Conservation (phyloP, 2,888 invertebrate genomes). For the Metopia argyrocephala region DNA sequence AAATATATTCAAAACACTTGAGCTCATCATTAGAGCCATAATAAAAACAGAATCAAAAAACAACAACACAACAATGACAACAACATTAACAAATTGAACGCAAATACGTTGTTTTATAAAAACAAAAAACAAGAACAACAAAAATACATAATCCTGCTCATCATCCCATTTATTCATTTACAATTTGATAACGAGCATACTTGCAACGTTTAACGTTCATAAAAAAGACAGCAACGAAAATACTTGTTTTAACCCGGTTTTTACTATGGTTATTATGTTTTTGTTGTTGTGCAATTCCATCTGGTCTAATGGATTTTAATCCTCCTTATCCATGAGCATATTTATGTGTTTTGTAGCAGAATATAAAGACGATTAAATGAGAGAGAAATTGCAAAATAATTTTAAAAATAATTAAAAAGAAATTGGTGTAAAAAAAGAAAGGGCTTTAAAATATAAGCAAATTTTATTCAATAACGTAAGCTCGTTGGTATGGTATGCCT, state of each 20-base stretch:
- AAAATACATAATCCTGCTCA: constrained; percentile 42
- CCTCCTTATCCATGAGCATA: background rate
- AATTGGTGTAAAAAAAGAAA: background rate
- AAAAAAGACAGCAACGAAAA: background rate
- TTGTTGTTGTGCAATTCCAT: background rate
- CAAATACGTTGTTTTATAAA: constrained; percentile 23
- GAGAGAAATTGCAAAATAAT: background rate
- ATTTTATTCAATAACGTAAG: too few species aligned
- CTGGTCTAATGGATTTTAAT: constrained; percentile 8
- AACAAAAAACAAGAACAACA: constrained; percentile 19
- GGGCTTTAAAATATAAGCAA: too few species aligned
- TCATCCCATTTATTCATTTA: constrained; percentile 4
- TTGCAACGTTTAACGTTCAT: constrained; percentile 4
- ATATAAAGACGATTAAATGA: background rate
- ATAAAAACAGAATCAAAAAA: background rate
- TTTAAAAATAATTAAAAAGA: background rate
- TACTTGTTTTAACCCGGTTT: constrained; percentile 22
- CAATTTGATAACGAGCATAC: constrained; percentile 14
- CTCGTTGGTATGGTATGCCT: too few species aligned
- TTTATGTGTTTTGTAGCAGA: background rate
- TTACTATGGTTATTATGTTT: background rate
- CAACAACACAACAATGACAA: background rate
- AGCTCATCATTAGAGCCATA: constrained; percentile 28
- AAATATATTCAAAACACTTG: constrained; percentile 47
- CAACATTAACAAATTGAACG: background rate